Evolutionary conservation across 2,113 vertebrate species (phyloP).

Genomic region (Sterna hirundo): DNA sequence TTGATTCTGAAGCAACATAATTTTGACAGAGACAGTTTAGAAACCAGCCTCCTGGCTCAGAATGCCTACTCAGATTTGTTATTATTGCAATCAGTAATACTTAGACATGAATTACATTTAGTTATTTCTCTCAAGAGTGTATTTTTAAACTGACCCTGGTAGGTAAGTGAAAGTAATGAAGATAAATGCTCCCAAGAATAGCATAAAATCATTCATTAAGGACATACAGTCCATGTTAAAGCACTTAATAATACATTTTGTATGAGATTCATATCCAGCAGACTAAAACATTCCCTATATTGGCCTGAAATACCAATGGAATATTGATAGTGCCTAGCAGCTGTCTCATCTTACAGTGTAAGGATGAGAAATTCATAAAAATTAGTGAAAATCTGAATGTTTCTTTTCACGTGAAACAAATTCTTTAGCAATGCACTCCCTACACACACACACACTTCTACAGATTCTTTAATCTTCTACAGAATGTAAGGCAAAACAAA

Average conservation of each 20-base stretch:
- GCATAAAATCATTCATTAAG: not conserved
- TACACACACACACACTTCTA: not conserved
- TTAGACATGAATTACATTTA: not conserved
- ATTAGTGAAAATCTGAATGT: not conserved
- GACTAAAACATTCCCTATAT: not conserved
- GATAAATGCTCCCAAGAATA: not conserved
- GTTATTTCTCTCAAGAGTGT: conserved; percentile 1
- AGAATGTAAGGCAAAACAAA: not conserved
- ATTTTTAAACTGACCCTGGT: conserved; percentile 11
- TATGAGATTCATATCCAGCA: not conserved
- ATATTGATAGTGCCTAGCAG: not conserved
- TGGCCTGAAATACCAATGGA: not conserved
- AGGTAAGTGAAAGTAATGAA: not conserved
- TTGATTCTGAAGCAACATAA: not conserved
- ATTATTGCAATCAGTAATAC: not conserved
- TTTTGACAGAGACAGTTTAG: not conserved
- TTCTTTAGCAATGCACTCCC: not conserved
- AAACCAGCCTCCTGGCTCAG: conserved; percentile 11
- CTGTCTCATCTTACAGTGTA: not conserved
- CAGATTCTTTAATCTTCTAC: not conserved
- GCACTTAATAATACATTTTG: not conserved
- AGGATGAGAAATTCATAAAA: not conserved
- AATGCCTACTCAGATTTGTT: not conserved
- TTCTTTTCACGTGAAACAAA: not conserved
- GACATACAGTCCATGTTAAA: not conserved